A percentile compares a stretch with the other conserved stretches of the same genome.
phyloP scores from a whole-genome alignment of 2,888 invertebrate genomes.

The Tiphia femorata region DNA sequence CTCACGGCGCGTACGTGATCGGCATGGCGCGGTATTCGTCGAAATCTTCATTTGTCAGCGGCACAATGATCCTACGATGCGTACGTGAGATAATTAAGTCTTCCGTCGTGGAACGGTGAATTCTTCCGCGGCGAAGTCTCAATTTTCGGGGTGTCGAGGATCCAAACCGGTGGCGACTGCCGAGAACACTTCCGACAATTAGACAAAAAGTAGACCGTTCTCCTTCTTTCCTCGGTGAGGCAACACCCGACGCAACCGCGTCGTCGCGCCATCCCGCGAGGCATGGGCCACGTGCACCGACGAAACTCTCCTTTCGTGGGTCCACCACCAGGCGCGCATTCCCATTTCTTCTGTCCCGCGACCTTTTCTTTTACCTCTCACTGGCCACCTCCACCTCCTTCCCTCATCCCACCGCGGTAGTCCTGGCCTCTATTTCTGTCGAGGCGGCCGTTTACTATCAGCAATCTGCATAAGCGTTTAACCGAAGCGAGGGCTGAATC shows the following conservation, averaged over 20 bases:
- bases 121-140: no score
- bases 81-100: conserved; percentile 52
- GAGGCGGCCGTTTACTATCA: conserved; percentile 54
- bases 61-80: conserved; percentile 48
- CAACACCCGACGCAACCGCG: not conserved
- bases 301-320: no score
- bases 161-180: no score
- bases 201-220: not conserved
- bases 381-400: conserved; percentile 7
- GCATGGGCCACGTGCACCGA: not conserved
- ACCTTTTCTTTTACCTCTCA: conserved; percentile 6
- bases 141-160: no score
- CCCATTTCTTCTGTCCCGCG: no score
- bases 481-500: conserved; percentile 57
- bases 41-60: conserved; percentile 45
- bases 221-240: not conserved
- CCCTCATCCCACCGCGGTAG: conserved; percentile 13
- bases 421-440: conserved; percentile 51
- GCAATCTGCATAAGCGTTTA: conserved; percentile 63
- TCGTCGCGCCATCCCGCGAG: not conserved
- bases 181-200: no score
- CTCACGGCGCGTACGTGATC: conserved; percentile 39
- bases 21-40: conserved; percentile 29
- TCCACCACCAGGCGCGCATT: no score
- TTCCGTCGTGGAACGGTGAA: no score